Evolutionary conservation across 2,113 vertebrate species (phyloP).

Genomic region (Motacilla alba): DNA sequence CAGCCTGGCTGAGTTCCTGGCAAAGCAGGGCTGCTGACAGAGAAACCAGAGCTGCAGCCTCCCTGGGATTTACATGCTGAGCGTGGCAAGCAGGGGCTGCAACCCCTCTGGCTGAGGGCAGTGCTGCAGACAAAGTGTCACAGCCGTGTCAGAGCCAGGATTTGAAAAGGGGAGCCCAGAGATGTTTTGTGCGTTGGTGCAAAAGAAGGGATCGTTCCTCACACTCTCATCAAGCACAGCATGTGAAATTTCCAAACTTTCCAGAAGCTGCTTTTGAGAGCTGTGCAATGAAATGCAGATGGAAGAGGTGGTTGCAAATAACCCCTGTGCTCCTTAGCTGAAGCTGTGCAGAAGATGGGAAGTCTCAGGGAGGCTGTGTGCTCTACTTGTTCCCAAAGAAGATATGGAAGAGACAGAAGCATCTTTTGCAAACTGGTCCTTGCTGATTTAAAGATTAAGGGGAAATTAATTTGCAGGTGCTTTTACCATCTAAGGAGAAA

Average conservation of each 20-base stretch:
- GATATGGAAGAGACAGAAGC: not conserved
- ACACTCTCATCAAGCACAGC: not conserved
- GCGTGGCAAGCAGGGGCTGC: not conserved
- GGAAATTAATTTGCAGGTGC: not conserved
- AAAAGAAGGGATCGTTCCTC: not conserved
- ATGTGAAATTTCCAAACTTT: not conserved
- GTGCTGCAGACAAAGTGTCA: not conserved
- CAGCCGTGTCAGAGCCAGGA: rapidly evolving
- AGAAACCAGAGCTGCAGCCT: not conserved
- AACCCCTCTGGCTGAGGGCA: not conserved
- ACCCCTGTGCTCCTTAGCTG: not conserved
- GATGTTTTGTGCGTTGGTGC: not conserved
- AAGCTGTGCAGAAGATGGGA: not conserved
- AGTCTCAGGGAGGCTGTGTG: not conserved
- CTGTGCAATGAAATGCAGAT: not conserved
- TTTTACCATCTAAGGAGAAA: not conserved
- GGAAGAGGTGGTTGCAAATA: not conserved
- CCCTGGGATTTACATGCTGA: not conserved
- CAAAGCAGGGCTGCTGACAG: not conserved
- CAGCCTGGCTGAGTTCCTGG: not conserved
- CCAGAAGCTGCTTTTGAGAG: not conserved
- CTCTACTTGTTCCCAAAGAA: not conserved
- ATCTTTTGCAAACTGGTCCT: not conserved
- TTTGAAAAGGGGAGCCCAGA: not conserved
- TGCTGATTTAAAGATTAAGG: not conserved